Conservation (phyloP, 2,113 vertebrate species). For the Zonotrichia leucophrys region DNA sequence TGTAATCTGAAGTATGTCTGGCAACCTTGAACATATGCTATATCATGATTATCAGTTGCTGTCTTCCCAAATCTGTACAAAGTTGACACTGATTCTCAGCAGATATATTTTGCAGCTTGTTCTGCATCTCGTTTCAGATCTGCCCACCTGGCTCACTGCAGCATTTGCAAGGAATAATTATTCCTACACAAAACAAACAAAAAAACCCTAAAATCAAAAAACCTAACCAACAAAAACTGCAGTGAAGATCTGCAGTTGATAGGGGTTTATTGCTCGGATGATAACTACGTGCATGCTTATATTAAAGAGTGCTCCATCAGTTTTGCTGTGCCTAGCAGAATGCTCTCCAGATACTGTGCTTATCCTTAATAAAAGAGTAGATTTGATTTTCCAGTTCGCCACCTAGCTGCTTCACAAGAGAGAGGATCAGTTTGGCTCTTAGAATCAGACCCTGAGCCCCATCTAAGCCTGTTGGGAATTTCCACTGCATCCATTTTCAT, state of each 20-base stretch:
- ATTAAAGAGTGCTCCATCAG: neutral
- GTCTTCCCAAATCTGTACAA: neutral
- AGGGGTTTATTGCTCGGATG: neutral
- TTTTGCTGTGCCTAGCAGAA: neutral
- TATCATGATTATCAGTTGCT: neutral
- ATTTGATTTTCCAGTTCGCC: slow-evolving; percentile 50
- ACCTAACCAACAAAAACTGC: neutral
- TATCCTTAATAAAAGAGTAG: slow-evolving; percentile 53
- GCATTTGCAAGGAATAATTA: neutral
- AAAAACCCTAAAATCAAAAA: neutral
- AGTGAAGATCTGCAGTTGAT: neutral
- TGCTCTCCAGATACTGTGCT: slow-evolving; percentile 13
- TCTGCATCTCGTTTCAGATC: neutral
- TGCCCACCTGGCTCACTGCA: neutral
- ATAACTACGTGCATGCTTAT: neutral
- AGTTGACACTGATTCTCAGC: neutral
- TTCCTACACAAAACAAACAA: neutral
- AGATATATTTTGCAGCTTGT: neutral
- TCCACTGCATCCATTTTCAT: neutral
- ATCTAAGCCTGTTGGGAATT: neutral
- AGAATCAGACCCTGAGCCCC: neutral
- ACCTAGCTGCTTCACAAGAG: neutral
- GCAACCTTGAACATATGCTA: neutral
- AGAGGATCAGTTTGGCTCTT: neutral
- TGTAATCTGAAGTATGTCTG: neutral